Conservation (phyloP, 2,113 vertebrate genomes). For the Struthio camelus region DNA sequence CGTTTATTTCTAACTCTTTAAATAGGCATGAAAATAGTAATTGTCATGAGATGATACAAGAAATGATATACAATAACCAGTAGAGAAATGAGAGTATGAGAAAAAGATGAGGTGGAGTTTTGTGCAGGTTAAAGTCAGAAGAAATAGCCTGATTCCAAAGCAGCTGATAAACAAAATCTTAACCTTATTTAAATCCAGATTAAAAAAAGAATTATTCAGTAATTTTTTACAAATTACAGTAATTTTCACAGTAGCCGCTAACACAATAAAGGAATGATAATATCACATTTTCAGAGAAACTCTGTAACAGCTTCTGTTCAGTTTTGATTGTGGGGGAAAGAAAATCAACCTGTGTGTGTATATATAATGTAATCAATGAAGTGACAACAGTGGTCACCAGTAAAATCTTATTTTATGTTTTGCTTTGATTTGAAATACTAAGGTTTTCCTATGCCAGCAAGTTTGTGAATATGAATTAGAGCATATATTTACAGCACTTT, state of each 20-base stretch:
- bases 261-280: background rate
- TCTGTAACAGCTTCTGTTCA: background rate
- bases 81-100: background rate
- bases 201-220: background rate
- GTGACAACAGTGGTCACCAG: background rate
- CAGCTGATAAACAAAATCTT: background rate
- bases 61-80: background rate
- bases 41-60: background rate
- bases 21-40: background rate
- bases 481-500: background rate
- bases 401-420: background rate
- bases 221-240: background rate
- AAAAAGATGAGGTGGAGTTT: background rate
- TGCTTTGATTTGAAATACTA: background rate
- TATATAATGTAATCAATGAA: background rate
- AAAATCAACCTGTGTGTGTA: background rate
- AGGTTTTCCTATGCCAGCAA: background rate
- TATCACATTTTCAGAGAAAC: background rate
- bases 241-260: background rate
- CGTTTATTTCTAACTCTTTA: background rate
- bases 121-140: background rate
- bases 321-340: background rate
- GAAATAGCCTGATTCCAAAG: background rate
- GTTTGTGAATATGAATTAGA: background rate
- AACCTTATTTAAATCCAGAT: background rate